phyloP scores from a whole-genome alignment of 2,797 vertebrate species.

The Nannoperca australis region DNA sequence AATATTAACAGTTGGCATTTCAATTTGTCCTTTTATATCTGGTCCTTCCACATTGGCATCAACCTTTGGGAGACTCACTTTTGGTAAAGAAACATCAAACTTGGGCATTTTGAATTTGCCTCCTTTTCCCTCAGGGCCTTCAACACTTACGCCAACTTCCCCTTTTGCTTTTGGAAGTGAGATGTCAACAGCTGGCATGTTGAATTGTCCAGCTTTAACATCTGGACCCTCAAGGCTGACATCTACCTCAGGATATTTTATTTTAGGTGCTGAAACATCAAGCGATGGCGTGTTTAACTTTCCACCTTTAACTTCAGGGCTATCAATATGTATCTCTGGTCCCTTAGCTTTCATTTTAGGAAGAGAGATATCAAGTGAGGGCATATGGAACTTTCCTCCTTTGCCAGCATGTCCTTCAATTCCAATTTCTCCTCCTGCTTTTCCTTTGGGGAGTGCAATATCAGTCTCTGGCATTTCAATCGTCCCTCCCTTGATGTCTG shows the following conservation, averaged over 20 bases:
- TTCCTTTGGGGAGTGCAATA: slow-evolving; percentile 63
- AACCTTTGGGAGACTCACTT: slow-evolving; percentile 52
- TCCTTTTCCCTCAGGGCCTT: slow-evolving; percentile 36
- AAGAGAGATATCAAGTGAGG: slow-evolving; percentile 62
- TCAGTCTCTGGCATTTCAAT: slow-evolving; percentile 63
- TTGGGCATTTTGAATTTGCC: slow-evolving; percentile 67
- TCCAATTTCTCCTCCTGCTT: slow-evolving; percentile 37
- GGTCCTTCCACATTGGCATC: slow-evolving; percentile 19
- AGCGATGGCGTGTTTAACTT: slow-evolving; percentile 46
- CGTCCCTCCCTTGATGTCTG: slow-evolving; percentile 51
- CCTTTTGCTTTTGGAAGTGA: slow-evolving; percentile 49
- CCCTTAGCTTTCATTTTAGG: slow-evolving; percentile 65
- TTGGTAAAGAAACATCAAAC: slow-evolving; percentile 66
- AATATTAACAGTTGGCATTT: slow-evolving; percentile 73
- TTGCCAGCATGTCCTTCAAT: slow-evolving; percentile 56
- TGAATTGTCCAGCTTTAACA: too few relatives aligned
- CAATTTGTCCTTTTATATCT: too few relatives aligned
- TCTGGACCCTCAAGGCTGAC: slow-evolving; percentile 35
- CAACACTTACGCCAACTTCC: slow-evolving; percentile 39
- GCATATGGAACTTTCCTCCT: slow-evolving; percentile 67
- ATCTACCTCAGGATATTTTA: slow-evolving; percentile 21
- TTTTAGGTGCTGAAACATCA: slow-evolving; percentile 63
- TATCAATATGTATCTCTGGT: slow-evolving; percentile 51
- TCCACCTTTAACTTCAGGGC: slow-evolving; percentile 46
- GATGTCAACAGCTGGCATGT: too few relatives aligned